These are phyloP conservation scores for Elegia similella DNA, from an alignment of 2,888 invertebrate genomes.

Conservation along the genomic window DNA sequence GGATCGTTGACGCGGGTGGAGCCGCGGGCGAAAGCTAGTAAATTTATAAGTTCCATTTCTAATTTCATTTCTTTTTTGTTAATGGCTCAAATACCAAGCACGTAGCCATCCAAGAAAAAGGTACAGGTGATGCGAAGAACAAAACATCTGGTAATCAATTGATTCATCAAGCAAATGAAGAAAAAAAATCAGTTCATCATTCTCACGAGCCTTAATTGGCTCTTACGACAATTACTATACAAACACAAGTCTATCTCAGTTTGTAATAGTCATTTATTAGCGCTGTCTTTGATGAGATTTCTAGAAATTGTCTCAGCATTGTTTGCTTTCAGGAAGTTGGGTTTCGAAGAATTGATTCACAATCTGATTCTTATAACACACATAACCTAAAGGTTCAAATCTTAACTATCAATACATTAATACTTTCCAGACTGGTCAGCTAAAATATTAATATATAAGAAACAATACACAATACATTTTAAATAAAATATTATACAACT, in stretches of 20 bases:
- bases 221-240: slow-evolving; percentile 1
- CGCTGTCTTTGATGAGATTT: slow-evolving; percentile 5
- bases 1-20: too few relatives aligned
- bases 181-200: slow-evolving; percentile 9
- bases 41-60: too few relatives aligned
- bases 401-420: too few relatives aligned
- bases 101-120: background rate
- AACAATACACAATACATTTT: too few relatives aligned
- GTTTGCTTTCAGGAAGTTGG: background rate
- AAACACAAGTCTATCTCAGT: background rate
- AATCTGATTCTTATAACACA: background rate
- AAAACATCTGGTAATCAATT: background rate
- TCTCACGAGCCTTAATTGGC: slow-evolving; percentile 15
- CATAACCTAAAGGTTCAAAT: too few relatives aligned
- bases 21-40: too few relatives aligned
- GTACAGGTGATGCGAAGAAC: background rate
- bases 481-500: too few relatives aligned
- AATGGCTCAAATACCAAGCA: background rate
- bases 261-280: slow-evolving; percentile 6
- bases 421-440: too few relatives aligned
- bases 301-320: slow-evolving; percentile 11
- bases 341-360: slow-evolving; percentile 1
- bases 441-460: too few relatives aligned
- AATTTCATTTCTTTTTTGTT: background rate
- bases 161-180: background rate